A percentile compares a stretch with the other conserved stretches of the same genome.
phyloP scores from a whole-genome alignment of 2,888 invertebrate species.

The Steinernema carpocapsae region DNA sequence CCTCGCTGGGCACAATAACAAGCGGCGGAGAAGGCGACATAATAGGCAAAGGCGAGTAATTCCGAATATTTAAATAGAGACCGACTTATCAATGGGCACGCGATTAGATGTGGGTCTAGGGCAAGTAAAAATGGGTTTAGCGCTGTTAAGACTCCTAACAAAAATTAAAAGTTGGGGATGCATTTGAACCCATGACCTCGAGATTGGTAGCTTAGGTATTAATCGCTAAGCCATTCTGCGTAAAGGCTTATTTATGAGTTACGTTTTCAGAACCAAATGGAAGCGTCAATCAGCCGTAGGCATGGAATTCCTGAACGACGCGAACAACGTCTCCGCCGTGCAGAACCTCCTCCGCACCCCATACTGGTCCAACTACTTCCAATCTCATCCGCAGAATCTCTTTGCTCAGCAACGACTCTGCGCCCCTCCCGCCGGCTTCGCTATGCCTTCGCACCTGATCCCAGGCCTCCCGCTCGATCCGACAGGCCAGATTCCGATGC shows the following conservation, averaged over 20 bases:
- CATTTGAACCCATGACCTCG: too few relatives aligned
- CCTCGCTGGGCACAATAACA: constrained; percentile 22
- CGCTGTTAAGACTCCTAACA: not conserved
- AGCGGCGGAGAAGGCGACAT: not conserved
- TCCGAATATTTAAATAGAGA: constrained; percentile 14
- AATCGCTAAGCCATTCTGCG: too few relatives aligned
- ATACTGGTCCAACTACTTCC: constrained; percentile 62
- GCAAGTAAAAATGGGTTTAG: not conserved
- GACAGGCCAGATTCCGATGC: constrained; percentile 29
- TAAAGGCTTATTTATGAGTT: not conserved
- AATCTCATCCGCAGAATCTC: constrained; percentile 37
- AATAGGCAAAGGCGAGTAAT: constrained; percentile 28
- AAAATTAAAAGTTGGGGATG: too few relatives aligned
- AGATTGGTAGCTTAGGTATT: too few relatives aligned
- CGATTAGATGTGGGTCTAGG: not conserved
- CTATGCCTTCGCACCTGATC: constrained; percentile 9
- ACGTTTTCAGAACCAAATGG: constrained; percentile 91
- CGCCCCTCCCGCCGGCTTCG: constrained; percentile 26
- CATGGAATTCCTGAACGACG: constrained; percentile 91
- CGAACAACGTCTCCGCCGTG: constrained; percentile 97
- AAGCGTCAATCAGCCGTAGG: constrained; percentile 98
- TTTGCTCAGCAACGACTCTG: constrained; percentile 27
- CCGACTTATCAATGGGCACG: constrained; percentile 14
- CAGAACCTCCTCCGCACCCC: constrained; percentile 75
- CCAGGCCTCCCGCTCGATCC: constrained; percentile 24